phyloP scores from a whole-genome alignment of 53 echinoderm and acorn worm species.

The Paelopatides confundens region DNA sequence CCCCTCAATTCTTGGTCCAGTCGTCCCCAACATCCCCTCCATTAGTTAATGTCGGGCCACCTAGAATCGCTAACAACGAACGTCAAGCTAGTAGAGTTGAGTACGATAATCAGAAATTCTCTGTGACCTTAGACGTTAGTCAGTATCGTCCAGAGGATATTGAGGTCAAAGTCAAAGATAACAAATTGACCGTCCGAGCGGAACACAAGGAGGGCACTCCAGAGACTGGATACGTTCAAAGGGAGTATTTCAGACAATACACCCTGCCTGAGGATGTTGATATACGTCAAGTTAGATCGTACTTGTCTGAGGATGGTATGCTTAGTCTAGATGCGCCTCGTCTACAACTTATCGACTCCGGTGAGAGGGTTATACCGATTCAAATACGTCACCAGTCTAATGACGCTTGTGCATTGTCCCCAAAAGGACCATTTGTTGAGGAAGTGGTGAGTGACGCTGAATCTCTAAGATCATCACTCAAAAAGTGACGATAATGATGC shows the following conservation, averaged over 20 bases:
- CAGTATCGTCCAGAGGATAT: slow-evolving; percentile 95
- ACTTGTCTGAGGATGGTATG: slow-evolving; percentile 78
- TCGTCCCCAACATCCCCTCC: too few relatives aligned
- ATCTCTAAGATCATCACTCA: slow-evolving; percentile 41
- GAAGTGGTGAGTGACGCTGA: slow-evolving; percentile 90
- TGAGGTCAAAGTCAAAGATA: slow-evolving; percentile 94
- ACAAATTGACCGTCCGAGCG: slow-evolving; percentile 87
- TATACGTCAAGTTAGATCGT: slow-evolving; percentile 79
- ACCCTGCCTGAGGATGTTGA: slow-evolving; percentile 95
- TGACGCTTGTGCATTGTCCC: slow-evolving; percentile 59
- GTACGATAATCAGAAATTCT: slow-evolving; percentile 88
- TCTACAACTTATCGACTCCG: slow-evolving; percentile 58
- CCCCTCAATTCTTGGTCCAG: not conserved
- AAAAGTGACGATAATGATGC: too few relatives aligned
- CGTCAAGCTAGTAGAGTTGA: slow-evolving; percentile 92
- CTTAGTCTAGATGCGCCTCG: slow-evolving; percentile 90
- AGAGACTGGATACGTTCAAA: slow-evolving; percentile 79
- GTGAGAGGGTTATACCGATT: slow-evolving; percentile 85
- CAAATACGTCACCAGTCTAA: slow-evolving; percentile 61
- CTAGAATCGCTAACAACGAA: slow-evolving; percentile 55
- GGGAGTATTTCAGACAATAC: slow-evolving; percentile 95
- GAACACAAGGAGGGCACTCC: slow-evolving; percentile 79
- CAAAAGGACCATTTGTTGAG: slow-evolving; percentile 79
- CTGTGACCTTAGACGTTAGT: slow-evolving; percentile 93
- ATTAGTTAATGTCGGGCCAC: slow-evolving; percentile 31